Base-by-base conservation (phyloP, 64 coral and sea anemone species). In the Acropora yongei region DNA sequence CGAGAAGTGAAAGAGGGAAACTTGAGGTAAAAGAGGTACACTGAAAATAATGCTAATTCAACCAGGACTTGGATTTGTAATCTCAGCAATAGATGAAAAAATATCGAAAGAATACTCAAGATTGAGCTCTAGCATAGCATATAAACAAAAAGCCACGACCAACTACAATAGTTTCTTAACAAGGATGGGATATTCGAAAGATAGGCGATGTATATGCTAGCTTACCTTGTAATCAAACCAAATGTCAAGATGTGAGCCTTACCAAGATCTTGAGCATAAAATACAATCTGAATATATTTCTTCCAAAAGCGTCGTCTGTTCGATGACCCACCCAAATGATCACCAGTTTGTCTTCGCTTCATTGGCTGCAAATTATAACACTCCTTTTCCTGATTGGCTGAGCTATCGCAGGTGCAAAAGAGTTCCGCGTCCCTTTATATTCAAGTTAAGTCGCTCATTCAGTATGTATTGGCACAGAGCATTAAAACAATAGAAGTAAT, bases 271-370 rank as follows among this genome's bases (percentile, higher is more conserved):
- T 12, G 0, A 84, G 44, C 42, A 2, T 48, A 44, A 61, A 8
- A 19, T 71, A 71, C 17, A 1, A 20, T 8, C 39, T 71, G 5
- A 19, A 14, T 10, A 1, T 71, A 20, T 71, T 14, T 71, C 19
- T 41, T 71, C 8, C 19, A 19, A 71, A 10, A 71, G 6, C 30
- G 30, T 2, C n/a, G 10, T 55, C 16, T 82, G 39, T 44, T 17
- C 18, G 20, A 2, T 71, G 82, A 84, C 63, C 82, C 82, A 69
- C 82, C 82, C 61, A 84, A 20, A 1, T 49, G 13, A 63, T 30
- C 44, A 44, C 47, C 1, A 68, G 3, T n/a, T 9, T 68, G 17
- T 44, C 65, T 10, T 19, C 61, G 46, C 46, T 8, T n/a, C 42
- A 84, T 84, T 84, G 63, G 82, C n/a, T 47, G 3, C 66, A 49